Conservation (phyloP, 2,888 invertebrate species). For the Xylota sylvarum region DNA sequence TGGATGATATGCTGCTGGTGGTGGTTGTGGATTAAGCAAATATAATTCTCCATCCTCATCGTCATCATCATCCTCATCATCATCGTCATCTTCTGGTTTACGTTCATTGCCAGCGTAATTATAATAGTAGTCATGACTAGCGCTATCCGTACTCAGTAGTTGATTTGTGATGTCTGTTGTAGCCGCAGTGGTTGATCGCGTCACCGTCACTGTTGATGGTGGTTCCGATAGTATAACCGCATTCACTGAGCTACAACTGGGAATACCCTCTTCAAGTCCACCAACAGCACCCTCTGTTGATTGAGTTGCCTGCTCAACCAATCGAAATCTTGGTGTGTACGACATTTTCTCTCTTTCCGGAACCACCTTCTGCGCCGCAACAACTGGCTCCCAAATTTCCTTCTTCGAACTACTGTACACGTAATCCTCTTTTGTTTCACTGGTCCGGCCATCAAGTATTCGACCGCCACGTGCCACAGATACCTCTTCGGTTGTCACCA, state of each 20-base stretch:
- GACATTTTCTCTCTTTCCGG: slow-evolving; percentile 47
- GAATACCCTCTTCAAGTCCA: slow-evolving; percentile 35
- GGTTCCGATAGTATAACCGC: slow-evolving; percentile 11
- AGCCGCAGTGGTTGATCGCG: not conserved
- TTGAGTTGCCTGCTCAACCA: slow-evolving; percentile 31
- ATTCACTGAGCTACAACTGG: slow-evolving; percentile 64
- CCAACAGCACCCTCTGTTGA: slow-evolving; percentile 51
- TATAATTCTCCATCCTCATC: slow-evolving; percentile 66
- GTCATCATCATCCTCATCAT: slow-evolving; percentile 56
- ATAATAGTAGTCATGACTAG: slow-evolving; percentile 26
- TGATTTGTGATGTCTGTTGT: slow-evolving; percentile 11
- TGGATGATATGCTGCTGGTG: slow-evolving; percentile 65
- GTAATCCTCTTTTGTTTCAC: slow-evolving; percentile 90
- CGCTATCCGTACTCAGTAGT: not conserved
- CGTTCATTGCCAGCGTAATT: slow-evolving; percentile 32
- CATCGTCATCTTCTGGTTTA: slow-evolving; percentile 22
- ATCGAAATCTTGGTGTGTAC: slow-evolving; percentile 41
- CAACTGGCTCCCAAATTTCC: slow-evolving; percentile 88
- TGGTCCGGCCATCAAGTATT: slow-evolving; percentile 89
- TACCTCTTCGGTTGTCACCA: slow-evolving; percentile 90
- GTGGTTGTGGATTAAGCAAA: slow-evolving; percentile 45
- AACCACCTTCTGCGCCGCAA: not conserved
- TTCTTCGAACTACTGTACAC: slow-evolving; percentile 89
- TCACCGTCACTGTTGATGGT: not conserved
- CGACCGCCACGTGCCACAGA: slow-evolving; percentile 89